phyloP scores from a whole-genome alignment of 2,113 vertebrate species.

The Naja naja region DNA sequence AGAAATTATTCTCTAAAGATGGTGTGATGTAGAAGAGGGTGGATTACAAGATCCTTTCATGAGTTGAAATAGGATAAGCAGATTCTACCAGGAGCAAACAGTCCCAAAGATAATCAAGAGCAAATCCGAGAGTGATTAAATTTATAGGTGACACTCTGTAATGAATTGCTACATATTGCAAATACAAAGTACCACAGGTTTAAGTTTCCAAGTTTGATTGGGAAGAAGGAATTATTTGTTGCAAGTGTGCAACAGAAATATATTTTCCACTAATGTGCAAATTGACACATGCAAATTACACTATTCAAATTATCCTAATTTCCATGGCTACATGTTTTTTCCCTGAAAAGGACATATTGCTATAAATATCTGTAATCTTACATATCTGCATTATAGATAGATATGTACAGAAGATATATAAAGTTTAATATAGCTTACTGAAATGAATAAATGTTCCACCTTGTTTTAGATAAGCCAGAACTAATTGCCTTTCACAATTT shows the following conservation, averaged over 20 bases:
- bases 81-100: neutral
- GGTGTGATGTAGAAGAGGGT: neutral
- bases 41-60: neutral
- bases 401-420: neutral
- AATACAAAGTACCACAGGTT: neutral
- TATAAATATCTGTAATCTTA: neutral
- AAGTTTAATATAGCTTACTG: neutral
- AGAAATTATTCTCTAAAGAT: neutral
- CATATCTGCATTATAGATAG: neutral
- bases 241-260: neutral
- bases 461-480: neutral
- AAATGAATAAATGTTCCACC: neutral
- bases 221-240: neutral
- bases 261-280: neutral
- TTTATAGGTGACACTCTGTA: neutral
- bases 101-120: neutral
- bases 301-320: neutral
- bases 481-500: constrained; percentile 42
- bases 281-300: neutral
- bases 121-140: neutral
- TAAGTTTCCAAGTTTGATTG: neutral
- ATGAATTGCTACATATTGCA: neutral
- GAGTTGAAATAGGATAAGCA: neutral
- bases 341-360: neutral
- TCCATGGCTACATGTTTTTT: neutral